Percentiles rank a stretch among this genome's conserved stretches.
Conservation (phyloP, 2,113 vertebrate species). For the Heterocephalus glaber region DNA sequence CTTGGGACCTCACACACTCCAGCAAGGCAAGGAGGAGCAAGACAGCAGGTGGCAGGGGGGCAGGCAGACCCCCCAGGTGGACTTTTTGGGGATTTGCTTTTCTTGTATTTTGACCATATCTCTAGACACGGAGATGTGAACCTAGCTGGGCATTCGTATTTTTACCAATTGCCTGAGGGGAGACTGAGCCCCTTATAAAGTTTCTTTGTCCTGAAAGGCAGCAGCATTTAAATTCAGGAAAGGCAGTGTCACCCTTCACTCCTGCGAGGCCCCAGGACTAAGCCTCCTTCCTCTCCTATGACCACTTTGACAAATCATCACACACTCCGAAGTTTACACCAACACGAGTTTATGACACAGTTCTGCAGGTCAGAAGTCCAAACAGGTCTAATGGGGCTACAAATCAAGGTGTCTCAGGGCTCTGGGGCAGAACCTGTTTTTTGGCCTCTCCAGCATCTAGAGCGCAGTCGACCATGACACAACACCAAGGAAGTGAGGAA, state of each 20-base stretch:
- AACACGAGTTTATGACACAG: neutral
- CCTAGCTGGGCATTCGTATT: neutral
- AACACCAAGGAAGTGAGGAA: neutral
- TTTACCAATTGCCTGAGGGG: neutral
- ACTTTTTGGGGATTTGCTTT: neutral
- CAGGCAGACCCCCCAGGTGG: too few relatives aligned
- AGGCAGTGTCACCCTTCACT: too few relatives aligned
- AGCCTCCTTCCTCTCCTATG: neutral
- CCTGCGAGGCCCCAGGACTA: neutral
- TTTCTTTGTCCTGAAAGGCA: neutral
- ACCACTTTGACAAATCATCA: neutral
- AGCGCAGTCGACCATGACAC: rapidly evolving
- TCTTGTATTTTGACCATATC: neutral
- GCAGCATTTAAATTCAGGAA: neutral
- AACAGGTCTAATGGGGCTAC: too few relatives aligned
- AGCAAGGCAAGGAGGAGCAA: too few relatives aligned
- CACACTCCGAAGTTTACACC: neutral
- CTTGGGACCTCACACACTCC: neutral
- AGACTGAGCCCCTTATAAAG: neutral
- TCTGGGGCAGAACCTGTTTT: too few relatives aligned
- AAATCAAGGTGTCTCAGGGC: too few relatives aligned
- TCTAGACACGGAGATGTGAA: neutral
- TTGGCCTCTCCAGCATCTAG: too few relatives aligned
- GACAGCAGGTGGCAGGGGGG: neutral
- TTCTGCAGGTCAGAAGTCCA: too few relatives aligned